These are phyloP conservation scores for Temnothorax ravouxi DNA, from an alignment of 2,888 invertebrate genomes.

Conservation along the genomic window DNA sequence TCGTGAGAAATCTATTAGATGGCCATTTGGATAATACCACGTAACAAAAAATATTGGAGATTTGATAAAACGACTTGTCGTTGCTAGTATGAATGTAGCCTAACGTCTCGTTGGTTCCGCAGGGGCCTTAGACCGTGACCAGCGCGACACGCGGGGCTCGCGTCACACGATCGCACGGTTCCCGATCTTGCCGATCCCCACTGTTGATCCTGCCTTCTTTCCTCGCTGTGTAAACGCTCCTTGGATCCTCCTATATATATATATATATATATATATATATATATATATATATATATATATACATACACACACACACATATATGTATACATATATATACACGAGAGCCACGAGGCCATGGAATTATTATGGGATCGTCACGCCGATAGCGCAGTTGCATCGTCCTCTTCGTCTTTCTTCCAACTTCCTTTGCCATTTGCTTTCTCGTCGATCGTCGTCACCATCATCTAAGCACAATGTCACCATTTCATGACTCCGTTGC, in stretches of 20 bases:
- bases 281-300: constrained; percentile 19
- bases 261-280: not conserved
- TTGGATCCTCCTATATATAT: constrained; percentile 31
- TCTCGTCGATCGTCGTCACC: constrained; percentile 58
- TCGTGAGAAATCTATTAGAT: not conserved
- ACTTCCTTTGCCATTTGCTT: constrained; percentile 50
- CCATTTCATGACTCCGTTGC: constrained; percentile 72
- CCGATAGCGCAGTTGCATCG: constrained; percentile 69
- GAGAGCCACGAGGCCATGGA: constrained; percentile 68
- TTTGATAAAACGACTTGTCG: constrained; percentile 4
- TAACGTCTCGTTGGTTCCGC: constrained; percentile 67
- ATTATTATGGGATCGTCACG: constrained; percentile 75
- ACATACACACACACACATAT: no score
- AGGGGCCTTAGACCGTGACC: constrained; percentile 74
- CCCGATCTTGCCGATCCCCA: constrained; percentile 71
- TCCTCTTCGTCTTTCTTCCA: constrained; percentile 44
- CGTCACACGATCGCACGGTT: constrained; percentile 77
- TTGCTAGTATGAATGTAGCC: constrained; percentile 64
- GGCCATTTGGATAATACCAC: constrained; percentile 6
- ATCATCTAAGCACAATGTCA: constrained; percentile 71
- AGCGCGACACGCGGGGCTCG: constrained; percentile 72
- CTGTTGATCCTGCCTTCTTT: constrained; percentile 71
- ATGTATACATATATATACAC: constrained; percentile 12
- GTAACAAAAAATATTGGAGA: not conserved
- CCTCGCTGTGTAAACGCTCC: constrained; percentile 58